These are phyloP conservation scores for Pectinophora gossypiella DNA, from an alignment of 1,140 invertebrate species.

Conservation along the genomic window DNA sequence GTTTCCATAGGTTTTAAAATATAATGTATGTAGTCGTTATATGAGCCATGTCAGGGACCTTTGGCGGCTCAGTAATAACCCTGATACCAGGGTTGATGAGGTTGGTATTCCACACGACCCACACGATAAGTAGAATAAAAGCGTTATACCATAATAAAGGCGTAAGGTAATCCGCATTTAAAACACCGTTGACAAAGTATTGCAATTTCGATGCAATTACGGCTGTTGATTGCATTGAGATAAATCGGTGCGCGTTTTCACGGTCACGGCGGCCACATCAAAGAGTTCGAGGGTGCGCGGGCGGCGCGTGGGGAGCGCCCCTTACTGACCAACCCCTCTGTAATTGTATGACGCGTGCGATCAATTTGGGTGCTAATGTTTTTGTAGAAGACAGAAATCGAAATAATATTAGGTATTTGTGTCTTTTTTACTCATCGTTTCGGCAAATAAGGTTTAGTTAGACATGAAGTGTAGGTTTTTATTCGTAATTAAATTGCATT, in stretches of 20 bases:
- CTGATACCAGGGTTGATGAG: too few relatives aligned
- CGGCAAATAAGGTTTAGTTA: not conserved
- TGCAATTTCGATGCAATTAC: conserved; percentile 33
- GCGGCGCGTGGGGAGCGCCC: conserved; percentile 11
- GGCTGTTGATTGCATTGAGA: conserved; percentile 57
- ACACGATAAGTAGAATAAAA: too few relatives aligned
- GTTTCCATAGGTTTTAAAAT: too few relatives aligned
- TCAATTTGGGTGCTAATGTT: conserved; percentile 11
- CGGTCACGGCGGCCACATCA: conserved; percentile 64
- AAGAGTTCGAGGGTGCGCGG: conserved; percentile 49
- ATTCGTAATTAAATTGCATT: not conserved
- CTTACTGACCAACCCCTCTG: conserved; percentile 23
- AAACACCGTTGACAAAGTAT: not conserved
- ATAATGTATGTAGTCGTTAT: too few relatives aligned
- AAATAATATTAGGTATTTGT: not conserved
- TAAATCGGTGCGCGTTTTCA: conserved; percentile 59
- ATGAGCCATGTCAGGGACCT: too few relatives aligned
- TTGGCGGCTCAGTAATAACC: too few relatives aligned
- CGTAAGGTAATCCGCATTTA: not conserved
- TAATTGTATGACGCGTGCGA: conserved; percentile 22
- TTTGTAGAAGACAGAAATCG: not conserved
- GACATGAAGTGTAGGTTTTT: not conserved
- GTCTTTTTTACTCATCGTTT: not conserved
- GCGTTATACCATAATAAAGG: too few relatives aligned
- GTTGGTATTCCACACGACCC: too few relatives aligned